Percentiles rank a stretch among this genome's conserved stretches.
Evolutionary conservation across 2,888 invertebrate species (phyloP).

Genomic region (Aleiodes testaceus): DNA sequence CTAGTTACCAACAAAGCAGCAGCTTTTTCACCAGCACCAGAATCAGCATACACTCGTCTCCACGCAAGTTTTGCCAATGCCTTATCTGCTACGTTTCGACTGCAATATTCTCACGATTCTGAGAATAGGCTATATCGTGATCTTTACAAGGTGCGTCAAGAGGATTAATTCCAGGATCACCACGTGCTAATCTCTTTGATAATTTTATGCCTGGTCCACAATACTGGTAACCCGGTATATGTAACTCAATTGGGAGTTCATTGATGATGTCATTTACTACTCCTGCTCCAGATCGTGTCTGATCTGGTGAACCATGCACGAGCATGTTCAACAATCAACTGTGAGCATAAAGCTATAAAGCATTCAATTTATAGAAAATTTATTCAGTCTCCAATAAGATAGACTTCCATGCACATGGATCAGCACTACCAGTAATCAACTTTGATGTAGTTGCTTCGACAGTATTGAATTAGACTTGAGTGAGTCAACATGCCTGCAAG

Average conservation of each 20-base stretch:
- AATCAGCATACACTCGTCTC: constrained; percentile 43
- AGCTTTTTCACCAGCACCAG: too few species aligned
- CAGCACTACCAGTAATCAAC: not conserved
- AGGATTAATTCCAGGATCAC: constrained; percentile 53
- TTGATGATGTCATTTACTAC: constrained; percentile 39
- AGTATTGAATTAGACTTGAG: too few species aligned
- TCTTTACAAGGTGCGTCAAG: constrained; percentile 63
- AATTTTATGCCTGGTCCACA: constrained; percentile 51
- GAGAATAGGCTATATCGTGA: constrained; percentile 64
- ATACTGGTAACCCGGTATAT: too few species aligned
- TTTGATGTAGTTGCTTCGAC: too few species aligned
- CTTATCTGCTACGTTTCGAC: constrained; percentile 42
- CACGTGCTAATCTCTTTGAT: constrained; percentile 57
- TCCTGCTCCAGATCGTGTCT: constrained; percentile 18
- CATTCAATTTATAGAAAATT: not conserved
- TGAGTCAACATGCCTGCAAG: too few species aligned
- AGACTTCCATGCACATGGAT: constrained; percentile 8
- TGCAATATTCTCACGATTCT: constrained; percentile 44
- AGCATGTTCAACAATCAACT: not conserved
- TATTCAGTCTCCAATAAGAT: not conserved
- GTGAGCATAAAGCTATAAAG: not conserved
- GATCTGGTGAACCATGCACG: constrained; percentile 11
- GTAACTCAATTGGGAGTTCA: constrained; percentile 31
- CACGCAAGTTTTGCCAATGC: constrained; percentile 47
- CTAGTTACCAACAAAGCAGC: too few species aligned